phyloP scores from a whole-genome alignment of 2,113 vertebrate genomes.

The Alligator sinensis region DNA sequence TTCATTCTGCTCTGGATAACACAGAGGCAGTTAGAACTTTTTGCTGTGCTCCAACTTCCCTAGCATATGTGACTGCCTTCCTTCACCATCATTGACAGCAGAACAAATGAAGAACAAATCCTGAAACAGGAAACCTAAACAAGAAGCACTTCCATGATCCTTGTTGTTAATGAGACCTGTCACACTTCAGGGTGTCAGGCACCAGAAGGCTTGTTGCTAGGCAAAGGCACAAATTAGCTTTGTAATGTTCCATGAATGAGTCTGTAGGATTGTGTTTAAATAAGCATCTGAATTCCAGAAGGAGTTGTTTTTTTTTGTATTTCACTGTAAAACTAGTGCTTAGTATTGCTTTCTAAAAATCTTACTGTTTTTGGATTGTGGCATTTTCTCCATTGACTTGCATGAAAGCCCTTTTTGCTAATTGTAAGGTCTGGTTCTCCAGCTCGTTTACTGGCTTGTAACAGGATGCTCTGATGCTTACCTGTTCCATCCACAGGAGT shows the following conservation, averaged over 20 bases:
- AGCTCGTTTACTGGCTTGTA: too few species aligned
- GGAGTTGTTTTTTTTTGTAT: neutral
- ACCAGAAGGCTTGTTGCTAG: conserved; percentile 55
- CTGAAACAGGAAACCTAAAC: neutral
- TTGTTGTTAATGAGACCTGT: neutral
- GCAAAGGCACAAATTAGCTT: conserved; percentile 49
- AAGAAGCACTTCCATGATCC: neutral
- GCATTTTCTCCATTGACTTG: neutral
- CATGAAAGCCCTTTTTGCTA: neutral
- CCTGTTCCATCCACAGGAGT: too few species aligned
- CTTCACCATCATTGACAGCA: neutral
- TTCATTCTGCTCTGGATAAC: neutral
- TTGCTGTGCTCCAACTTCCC: neutral
- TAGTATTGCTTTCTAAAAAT: conserved; percentile 23
- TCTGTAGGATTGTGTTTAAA: conserved; percentile 30
- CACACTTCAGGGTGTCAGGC: neutral
- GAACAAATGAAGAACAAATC: neutral
- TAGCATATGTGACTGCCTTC: neutral
- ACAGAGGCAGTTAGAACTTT: neutral
- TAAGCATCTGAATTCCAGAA: conserved; percentile 26
- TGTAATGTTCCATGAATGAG: neutral
- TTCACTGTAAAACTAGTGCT: neutral
- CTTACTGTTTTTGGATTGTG: neutral
- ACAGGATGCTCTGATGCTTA: too few species aligned
- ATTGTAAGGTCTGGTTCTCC: too few species aligned